A percentile compares a stretch with the other conserved stretches of the same genome.
phyloP scores from a whole-genome alignment of 2,113 vertebrate genomes.

The Oryzias melastigma region DNA sequence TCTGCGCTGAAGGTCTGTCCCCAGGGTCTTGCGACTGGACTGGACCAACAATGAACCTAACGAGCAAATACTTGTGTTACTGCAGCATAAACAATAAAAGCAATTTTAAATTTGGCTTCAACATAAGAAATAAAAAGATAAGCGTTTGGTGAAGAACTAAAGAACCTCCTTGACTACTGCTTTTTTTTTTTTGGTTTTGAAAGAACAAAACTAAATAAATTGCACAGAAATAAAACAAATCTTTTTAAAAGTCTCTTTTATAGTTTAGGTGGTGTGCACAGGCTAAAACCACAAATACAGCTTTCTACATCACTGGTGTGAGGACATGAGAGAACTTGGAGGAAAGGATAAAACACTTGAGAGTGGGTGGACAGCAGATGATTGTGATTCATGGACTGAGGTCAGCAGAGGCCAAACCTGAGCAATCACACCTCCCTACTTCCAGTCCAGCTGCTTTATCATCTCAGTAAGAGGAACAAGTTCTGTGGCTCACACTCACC shows the following conservation, averaged over 20 bases:
- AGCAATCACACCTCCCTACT: conserved; percentile 9
- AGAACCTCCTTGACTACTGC: too few species aligned
- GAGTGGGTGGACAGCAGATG: conserved; percentile 40
- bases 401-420: conserved; percentile 24
- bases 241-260: too few species aligned
- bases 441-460: conserved; percentile 1
- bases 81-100: too few species aligned
- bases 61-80: too few species aligned
- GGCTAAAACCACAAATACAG: background rate
- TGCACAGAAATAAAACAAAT: too few species aligned
- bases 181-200: too few species aligned
- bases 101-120: too few species aligned
- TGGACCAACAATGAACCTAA: conserved; percentile 76
- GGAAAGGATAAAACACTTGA: background rate
- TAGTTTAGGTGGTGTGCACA: background rate
- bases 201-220: too few species aligned
- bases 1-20: conserved; percentile 74
- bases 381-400: conserved; percentile 51
- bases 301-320: conserved; percentile 32
- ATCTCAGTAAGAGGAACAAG: conserved; percentile 6
- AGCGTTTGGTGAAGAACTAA: too few species aligned
- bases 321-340: background rate
- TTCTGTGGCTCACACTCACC: background rate
- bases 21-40: conserved; percentile 72
- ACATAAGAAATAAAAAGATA: too few species aligned